Base-by-base conservation (phyloP, 2,797 vertebrate genomes). In the Cyprinella venusta region DNA sequence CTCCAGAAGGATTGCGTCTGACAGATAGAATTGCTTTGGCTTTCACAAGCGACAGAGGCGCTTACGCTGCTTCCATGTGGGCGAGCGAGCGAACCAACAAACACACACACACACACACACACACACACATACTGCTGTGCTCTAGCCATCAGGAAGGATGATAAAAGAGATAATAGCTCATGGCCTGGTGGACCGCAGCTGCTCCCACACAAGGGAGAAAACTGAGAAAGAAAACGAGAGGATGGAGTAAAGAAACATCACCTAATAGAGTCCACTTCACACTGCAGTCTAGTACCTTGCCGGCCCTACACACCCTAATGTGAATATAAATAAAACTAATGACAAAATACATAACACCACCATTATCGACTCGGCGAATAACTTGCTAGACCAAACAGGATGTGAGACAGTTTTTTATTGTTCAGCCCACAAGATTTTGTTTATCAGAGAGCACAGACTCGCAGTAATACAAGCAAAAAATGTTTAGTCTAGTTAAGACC, bases 21-120 rank as follows among this genome's bases (percentile, higher is more conserved):
- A 90, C 89, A 87, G 89, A 85, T 50, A 52, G 88, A 91, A 91
- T 91, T 89, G 90, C 75, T 92, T 93, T 90, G 87, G 86, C 90
- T 88, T 92, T 91, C 85, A 85, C 88, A 85, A 86, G 85, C 76
- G 79, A 87, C 88, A 81, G 85, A 87, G 86, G 82, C 89, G 83
- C 79, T 33, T 79, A 36, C 59, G 21, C 16, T 52, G 40, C 81
- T 71, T 76, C 78, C 50, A 83, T 76, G 84, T 64, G 64, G 82
- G 78, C 82, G 59, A 78, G 48, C 54, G 10, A 40, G 33, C 26
- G 21, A 61, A 38, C 67, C 61, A 33, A 83, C 68, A 85, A 85
- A 33, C 2, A 54, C 42, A 42, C 42, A 89, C 88, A 82, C 45
- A n/a, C n/a, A n/a, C n/a, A n/a, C n/a, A n/a, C 89, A 85, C 68